Conservation (phyloP, 2,797 vertebrate species). For the Lagodon rhomboides region DNA sequence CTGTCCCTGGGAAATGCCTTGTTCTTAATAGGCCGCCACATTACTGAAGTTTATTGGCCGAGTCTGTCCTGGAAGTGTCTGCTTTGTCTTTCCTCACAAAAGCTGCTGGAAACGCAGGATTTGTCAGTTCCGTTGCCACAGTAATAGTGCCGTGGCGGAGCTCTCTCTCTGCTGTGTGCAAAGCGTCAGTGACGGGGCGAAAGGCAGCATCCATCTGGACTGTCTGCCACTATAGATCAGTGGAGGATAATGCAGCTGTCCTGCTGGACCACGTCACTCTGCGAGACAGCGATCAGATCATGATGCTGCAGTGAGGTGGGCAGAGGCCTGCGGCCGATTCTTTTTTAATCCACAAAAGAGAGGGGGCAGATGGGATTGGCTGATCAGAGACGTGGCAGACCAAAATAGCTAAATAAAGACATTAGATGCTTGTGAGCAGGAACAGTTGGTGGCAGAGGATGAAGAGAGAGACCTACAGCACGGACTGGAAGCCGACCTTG, state of each 20-base stretch:
- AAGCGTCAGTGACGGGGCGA: slow-evolving; percentile 51
- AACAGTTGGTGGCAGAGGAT: slow-evolving; percentile 26
- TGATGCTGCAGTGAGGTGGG: slow-evolving; percentile 28
- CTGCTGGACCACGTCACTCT: slow-evolving; percentile 43
- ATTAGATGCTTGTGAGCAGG: slow-evolving; percentile 24
- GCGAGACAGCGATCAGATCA: slow-evolving; percentile 33
- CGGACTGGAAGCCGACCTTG: slow-evolving; percentile 9
- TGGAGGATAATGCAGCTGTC: slow-evolving; percentile 57
- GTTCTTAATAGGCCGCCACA: slow-evolving; percentile 49
- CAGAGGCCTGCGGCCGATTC: slow-evolving; percentile 23
- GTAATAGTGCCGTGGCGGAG: slow-evolving; percentile 52
- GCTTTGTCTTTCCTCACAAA: slow-evolving; percentile 79
- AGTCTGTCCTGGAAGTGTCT: slow-evolving; percentile 71
- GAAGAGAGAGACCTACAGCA: slow-evolving; percentile 25
- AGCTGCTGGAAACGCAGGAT: slow-evolving; percentile 66
- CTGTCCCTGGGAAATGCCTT: slow-evolving; percentile 61
- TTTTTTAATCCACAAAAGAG: slow-evolving; percentile 13
- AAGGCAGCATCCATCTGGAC: slow-evolving; percentile 65
- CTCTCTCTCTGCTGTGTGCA: slow-evolving; percentile 48
- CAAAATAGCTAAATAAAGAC: slow-evolving; percentile 14
- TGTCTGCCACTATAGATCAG: slow-evolving; percentile 64
- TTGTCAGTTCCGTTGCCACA: slow-evolving; percentile 79
- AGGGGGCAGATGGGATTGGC: not conserved
- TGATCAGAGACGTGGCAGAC: not conserved
- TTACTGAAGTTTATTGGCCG: slow-evolving; percentile 71